Base-by-base conservation (phyloP, 2,113 vertebrate genomes). In the Theristicus caerulescens region DNA sequence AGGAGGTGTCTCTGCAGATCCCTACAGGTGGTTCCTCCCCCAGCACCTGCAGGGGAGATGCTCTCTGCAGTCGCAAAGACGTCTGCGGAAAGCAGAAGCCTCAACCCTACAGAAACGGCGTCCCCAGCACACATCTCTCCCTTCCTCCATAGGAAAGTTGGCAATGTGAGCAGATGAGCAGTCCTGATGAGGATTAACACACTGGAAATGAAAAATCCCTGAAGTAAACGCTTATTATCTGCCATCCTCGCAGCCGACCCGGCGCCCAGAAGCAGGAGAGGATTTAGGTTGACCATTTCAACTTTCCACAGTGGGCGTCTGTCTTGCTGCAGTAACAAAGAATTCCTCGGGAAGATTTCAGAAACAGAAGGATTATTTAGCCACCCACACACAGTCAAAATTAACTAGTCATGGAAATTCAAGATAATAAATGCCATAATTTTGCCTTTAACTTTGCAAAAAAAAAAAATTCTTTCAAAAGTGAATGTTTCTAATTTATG, bases 351-450 rank as follows among this genome's bases (percentile, higher is more conserved):
- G 78, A 95, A 65, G 90, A 71, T 59, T 76, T 93, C 49, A 67
- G 96, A 90, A 96, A 76, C 93, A 87, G 81, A 59, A 90, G 87
- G 94, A 95, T 96, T 90, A 87, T 82, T 93, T n/a, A 94, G 88
- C 87, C 94, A 95, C 95, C 93, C 89, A 95, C 91, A 71, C 79
- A 21, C 58, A 89, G 66, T 13, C 78, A 58, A 91, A 97, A 93
- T 78, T 74, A 97, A 94, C 77, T 52, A 92, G 52, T 93, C 96
- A 93, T 93, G 96, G 90, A 96, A 97, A 94, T 88, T 94, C 80
- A 94, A 95, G 92, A 95, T 96, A 96, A 97, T 94, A 95, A 97
- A 95, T 86, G 82, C 84, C 93, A 95, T 88, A 7, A 61, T 90
- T 96, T 93, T 24, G 94, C 94, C 92, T 88, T 95, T 52, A 93